phyloP scores from a whole-genome alignment of 2,113 vertebrate genomes.

The Anser brachyrhynchus region DNA sequence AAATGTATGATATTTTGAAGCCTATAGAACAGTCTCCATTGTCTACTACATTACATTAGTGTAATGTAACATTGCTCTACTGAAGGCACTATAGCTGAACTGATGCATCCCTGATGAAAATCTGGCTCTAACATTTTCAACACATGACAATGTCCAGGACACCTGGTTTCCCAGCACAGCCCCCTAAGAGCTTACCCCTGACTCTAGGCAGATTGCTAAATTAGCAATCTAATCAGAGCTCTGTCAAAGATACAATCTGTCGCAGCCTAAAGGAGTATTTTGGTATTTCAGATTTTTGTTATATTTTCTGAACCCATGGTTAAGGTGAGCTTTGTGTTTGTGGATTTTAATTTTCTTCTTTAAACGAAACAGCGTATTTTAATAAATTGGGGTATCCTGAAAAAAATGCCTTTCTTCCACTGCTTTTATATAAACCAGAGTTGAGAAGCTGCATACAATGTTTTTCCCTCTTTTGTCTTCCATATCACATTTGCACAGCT shows the following conservation, averaged over 20 bases:
- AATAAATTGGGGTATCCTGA: background rate
- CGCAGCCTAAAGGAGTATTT: background rate
- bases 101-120: background rate
- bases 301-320: background rate
- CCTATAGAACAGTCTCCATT: background rate
- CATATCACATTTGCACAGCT: conserved; percentile 24
- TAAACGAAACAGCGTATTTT: background rate
- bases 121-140: background rate
- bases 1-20: background rate
- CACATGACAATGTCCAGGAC: background rate
- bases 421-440: background rate
- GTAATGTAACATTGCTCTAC: background rate
- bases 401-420: background rate
- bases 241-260: background rate
- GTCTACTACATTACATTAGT: background rate
- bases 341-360: background rate
- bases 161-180: background rate
- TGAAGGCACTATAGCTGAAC: background rate
- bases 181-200: background rate
- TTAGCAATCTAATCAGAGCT: background rate
- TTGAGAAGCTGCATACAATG: background rate
- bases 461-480: background rate
- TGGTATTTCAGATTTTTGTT: background rate
- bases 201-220: background rate
- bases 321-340: background rate